These are phyloP conservation scores for Zoanthus sociatus DNA, from an alignment of 92 coral and sea anemone genomes.

Conservation along the genomic window DNA sequence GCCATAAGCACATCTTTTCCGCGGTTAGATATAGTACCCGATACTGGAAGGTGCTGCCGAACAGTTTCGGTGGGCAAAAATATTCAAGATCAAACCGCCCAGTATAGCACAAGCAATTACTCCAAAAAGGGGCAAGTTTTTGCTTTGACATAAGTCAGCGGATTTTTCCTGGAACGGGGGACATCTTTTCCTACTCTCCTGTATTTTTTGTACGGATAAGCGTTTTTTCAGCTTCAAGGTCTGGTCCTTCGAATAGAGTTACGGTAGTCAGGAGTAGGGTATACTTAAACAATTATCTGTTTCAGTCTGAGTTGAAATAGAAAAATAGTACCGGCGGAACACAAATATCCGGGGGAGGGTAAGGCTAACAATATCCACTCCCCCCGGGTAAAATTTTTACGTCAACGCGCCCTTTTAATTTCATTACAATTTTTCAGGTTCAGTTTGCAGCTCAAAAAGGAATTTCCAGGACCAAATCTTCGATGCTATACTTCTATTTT, in stretches of 20 bases:
- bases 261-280: background rate
- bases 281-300: background rate
- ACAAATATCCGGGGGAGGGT: no score
- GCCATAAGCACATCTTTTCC: no score
- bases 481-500: slow-evolving; percentile 24
- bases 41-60: no score
- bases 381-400: background rate
- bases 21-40: no score
- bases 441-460: slow-evolving; percentile 38
- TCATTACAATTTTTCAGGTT: slow-evolving; percentile 8
- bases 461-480: slow-evolving; percentile 28
- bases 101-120: background rate
- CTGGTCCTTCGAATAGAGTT: background rate
- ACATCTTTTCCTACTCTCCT: background rate
- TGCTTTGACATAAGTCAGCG: background rate
- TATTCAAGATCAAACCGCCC: no score
- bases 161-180: background rate
- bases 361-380: no score
- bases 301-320: background rate
- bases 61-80: no score
- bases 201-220: background rate
- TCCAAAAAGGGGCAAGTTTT: background rate
- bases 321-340: no score
- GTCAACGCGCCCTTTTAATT: background rate
- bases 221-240: background rate